These are phyloP conservation scores for Meteorus sp. DNA, from an alignment of 1,140 invertebrate genomes.

Conservation along the genomic window DNA sequence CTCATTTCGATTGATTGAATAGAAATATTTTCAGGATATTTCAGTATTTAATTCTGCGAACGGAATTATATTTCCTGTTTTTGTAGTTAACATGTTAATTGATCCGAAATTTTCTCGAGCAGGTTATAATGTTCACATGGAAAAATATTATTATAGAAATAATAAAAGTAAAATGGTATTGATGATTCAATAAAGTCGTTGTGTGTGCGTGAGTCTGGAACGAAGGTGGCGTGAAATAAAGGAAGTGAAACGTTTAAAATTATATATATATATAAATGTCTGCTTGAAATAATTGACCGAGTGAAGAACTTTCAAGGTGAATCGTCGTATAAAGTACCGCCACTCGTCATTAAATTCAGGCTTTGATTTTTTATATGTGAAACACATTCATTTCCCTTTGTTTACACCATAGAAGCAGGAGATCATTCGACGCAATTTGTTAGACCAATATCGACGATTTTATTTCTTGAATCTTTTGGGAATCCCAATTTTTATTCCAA, in stretches of 20 bases:
- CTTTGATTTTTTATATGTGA: constrained; percentile 16
- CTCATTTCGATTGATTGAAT: no score
- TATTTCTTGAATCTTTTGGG: no score
- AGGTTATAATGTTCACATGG: neutral
- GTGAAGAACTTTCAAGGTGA: constrained; percentile 35
- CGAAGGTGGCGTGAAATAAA: constrained; percentile 24
- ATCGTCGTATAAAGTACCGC: constrained; percentile 7
- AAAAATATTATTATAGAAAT: constrained; percentile 5
- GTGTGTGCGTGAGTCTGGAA: constrained; percentile 3
- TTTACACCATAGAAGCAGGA: no score
- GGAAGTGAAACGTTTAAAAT: constrained; percentile 23
- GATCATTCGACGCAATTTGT: no score
- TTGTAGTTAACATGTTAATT: no score
- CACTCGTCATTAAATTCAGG: neutral
- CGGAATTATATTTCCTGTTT: no score
- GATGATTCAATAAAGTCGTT: neutral
- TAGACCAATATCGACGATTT: no score
- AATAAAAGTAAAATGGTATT: constrained; percentile 9
- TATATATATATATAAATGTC: constrained; percentile 31
- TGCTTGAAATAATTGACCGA: constrained; percentile 48
- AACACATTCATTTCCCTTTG: no score
- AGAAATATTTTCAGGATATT: no score
- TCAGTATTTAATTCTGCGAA: no score
- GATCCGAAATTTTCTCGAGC: no score
- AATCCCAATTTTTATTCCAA: no score